Percentiles rank a stretch among this genome's conserved stretches.
These are phyloP conservation scores for Telenomus remus DNA, from an alignment of 1,140 invertebrate genomes.

Conservation along the genomic window DNA sequence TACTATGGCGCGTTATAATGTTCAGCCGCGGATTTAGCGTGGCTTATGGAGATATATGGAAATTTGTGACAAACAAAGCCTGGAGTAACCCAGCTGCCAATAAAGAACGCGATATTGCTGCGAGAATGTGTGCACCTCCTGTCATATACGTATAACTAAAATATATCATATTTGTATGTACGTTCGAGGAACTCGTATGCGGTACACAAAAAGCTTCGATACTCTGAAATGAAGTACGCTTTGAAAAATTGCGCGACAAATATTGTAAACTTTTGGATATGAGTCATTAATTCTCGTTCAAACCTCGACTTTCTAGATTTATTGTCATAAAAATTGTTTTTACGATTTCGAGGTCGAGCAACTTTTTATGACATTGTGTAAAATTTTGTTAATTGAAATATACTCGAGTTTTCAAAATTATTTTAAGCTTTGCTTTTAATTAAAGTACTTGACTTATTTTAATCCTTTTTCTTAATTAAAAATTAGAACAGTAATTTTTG, in stretches of 20 bases:
- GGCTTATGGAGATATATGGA: constrained; percentile 64
- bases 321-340: neutral
- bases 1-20: constrained; percentile 34
- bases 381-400: too few relatives aligned
- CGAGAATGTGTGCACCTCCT: neutral
- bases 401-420: too few relatives aligned
- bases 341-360: too few relatives aligned
- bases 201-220: too few relatives aligned
- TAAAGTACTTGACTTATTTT: too few relatives aligned
- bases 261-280: constrained; percentile 18
- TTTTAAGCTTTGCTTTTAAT: too few relatives aligned
- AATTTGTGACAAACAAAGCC: constrained; percentile 55
- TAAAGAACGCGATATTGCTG: constrained; percentile 24
- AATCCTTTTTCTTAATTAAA: too few relatives aligned
- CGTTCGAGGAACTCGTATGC: neutral
- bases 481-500: too few relatives aligned
- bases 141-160: neutral
- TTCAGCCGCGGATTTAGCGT: constrained; percentile 54
- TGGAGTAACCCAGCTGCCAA: constrained; percentile 34
- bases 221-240: neutral
- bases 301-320: constrained; percentile 1
- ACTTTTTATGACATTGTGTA: too few relatives aligned
- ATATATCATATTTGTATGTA: neutral
- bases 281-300: constrained; percentile 25
- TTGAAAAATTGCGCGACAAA: constrained; percentile 23